Percentiles rank a stretch among this genome's conserved stretches.
Evolutionary conservation across 1,140 invertebrate species (phyloP).

Genomic region (Drosophila rhopaloa): DNA sequence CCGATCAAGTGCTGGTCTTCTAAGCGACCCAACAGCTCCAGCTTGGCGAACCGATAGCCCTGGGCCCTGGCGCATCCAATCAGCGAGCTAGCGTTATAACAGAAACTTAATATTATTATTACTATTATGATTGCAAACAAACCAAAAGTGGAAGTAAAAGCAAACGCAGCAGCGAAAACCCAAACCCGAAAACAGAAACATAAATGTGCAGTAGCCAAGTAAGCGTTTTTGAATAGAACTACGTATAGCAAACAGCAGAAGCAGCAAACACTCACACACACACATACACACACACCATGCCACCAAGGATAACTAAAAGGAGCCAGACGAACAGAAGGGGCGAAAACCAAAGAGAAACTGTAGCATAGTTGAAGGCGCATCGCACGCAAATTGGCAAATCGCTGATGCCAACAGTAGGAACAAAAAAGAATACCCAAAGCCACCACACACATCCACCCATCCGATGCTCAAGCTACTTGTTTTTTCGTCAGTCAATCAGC

Average conservation of each 20-base stretch:
- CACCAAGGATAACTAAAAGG: conserved; percentile 16
- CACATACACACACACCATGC: conserved; percentile 9
- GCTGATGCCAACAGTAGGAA: conserved; percentile 22
- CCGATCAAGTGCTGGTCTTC: conserved; percentile 91
- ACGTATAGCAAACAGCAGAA: conserved; percentile 73
- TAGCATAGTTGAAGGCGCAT: conserved; percentile 71
- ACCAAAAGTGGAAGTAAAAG: conserved; percentile 33
- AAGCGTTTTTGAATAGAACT: conserved; percentile 80
- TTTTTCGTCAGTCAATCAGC: conserved; percentile 34
- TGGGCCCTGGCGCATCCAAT: conserved; percentile 59
- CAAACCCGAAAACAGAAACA: conserved; percentile 48
- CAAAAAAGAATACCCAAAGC: background rate
- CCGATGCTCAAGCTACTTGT: conserved; percentile 20
- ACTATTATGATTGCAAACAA: conserved; percentile 60
- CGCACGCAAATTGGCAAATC: conserved; percentile 64
- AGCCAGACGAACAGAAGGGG: conserved; percentile 7
- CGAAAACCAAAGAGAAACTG: conserved; percentile 38
- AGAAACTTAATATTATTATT: conserved; percentile 73
- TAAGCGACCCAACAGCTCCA: conserved; percentile 84
- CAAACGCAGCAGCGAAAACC: conserved; percentile 32
- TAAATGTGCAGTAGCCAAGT: conserved; percentile 80
- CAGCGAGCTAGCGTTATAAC: conserved; percentile 64
- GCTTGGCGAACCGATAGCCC: conserved; percentile 32
- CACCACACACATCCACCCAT: conserved; percentile 11
- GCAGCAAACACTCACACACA: conserved; percentile 46